A percentile compares a stretch with the other conserved stretches of the same genome.
Conservation (phyloP, 1,140 invertebrate species). For the Trialeurodes vaporariorum region DNA sequence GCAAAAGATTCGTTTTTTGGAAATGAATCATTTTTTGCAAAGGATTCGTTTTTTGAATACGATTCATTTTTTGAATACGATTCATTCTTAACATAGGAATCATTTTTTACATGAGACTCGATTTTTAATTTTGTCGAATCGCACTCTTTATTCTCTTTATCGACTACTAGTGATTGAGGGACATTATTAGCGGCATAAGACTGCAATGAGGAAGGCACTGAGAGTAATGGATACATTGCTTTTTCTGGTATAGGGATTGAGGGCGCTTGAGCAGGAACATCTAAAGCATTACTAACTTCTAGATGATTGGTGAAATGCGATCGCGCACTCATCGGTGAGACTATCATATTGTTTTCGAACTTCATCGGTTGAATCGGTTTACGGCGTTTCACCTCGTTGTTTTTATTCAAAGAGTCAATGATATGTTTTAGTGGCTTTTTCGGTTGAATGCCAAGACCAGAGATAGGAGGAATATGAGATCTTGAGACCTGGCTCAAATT, state of each 20-base stretch:
- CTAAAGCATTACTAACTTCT: slow-evolving; percentile 15
- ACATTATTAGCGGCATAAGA: neutral
- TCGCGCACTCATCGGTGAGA: slow-evolving; percentile 17
- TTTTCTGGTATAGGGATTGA: slow-evolving; percentile 16
- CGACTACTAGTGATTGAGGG: neutral
- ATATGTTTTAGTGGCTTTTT: slow-evolving; percentile 3
- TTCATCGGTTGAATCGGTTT: slow-evolving; percentile 19
- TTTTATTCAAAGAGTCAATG: slow-evolving; percentile 5
- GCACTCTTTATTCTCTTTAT: neutral
- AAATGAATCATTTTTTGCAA: too few relatives aligned
- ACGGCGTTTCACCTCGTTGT: slow-evolving; percentile 16
- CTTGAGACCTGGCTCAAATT: neutral
- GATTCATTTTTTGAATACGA: too few relatives aligned
- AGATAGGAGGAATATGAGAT: neutral
- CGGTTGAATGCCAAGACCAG: neutral
- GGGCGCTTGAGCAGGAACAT: slow-evolving; percentile 15
- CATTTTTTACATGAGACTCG: neutral
- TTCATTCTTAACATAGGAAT: too few relatives aligned
- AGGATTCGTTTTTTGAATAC: too few relatives aligned
- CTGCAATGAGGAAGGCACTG: slow-evolving; percentile 8
- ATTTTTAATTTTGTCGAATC: neutral
- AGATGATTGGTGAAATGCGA: slow-evolving; percentile 16
- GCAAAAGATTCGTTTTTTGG: too few relatives aligned
- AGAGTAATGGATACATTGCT: slow-evolving; percentile 17
- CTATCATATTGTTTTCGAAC: slow-evolving; percentile 14